These are phyloP conservation scores for Probosciger aterrimus DNA, from an alignment of 2,113 vertebrate genomes.

Conservation along the genomic window DNA sequence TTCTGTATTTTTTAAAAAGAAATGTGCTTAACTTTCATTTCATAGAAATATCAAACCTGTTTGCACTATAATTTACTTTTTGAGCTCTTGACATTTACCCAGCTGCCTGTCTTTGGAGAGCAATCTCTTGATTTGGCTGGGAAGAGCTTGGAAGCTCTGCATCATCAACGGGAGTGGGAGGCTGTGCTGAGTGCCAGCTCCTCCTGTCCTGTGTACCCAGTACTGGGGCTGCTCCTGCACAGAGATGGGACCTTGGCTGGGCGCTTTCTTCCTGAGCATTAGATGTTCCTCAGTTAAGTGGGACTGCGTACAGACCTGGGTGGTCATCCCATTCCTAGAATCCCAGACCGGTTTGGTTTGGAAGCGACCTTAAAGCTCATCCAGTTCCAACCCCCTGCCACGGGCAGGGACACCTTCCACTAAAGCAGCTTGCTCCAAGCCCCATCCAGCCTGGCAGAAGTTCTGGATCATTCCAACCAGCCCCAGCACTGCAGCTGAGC, in stretches of 20 bases:
- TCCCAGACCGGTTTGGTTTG: background rate
- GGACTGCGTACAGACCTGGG: background rate
- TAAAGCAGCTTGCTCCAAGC: background rate
- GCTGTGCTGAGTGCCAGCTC: rapidly evolving
- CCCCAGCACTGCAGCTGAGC: background rate
- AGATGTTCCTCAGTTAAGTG: background rate
- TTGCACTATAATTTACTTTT: conserved; percentile 83
- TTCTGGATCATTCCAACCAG: background rate
- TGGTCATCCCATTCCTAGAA: background rate
- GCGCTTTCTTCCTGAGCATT: background rate
- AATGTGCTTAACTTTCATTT: conserved; percentile 81
- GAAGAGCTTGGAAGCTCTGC: conserved; percentile 49
- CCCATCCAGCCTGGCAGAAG: background rate
- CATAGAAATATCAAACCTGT: conserved; percentile 86
- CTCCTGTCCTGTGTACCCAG: background rate
- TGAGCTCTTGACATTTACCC: conserved; percentile 83
- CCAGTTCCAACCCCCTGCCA: background rate
- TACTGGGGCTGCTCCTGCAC: background rate
- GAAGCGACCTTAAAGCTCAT: background rate
- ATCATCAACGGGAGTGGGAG: background rate
- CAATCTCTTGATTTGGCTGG: conserved; percentile 74
- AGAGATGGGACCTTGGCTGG: background rate
- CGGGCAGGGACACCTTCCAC: background rate
- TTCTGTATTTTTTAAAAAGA: conserved; percentile 80
- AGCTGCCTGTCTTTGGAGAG: conserved; percentile 79